These are phyloP conservation scores for Periophthalmodon schlosseri DNA, from an alignment of 2,113 vertebrate genomes.

Conservation along the genomic window DNA sequence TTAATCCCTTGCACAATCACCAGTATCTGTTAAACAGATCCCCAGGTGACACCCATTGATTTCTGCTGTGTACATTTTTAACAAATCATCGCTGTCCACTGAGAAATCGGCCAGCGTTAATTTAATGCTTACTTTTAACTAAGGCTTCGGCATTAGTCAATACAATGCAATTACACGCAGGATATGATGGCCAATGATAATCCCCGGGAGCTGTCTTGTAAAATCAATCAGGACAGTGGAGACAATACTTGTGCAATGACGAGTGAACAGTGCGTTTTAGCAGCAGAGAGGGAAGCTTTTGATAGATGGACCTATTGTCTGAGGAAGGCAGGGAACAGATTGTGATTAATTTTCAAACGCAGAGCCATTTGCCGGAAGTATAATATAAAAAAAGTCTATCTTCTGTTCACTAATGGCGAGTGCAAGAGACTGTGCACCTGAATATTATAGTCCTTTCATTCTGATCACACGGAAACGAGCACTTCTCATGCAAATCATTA, in stretches of 20 bases:
- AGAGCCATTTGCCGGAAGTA: constrained; percentile 56
- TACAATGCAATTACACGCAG: constrained; percentile 50
- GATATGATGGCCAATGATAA: constrained; percentile 56
- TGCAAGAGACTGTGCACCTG: constrained; percentile 21
- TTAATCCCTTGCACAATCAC: not conserved
- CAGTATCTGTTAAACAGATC: constrained; percentile 2
- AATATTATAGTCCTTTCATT: constrained; percentile 65
- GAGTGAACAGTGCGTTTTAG: constrained; percentile 43
- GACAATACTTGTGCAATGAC: constrained; percentile 52
- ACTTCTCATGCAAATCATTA: constrained; percentile 69
- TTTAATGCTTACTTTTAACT: constrained; percentile 25
- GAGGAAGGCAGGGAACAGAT: constrained; percentile 67
- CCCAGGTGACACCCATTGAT: constrained; percentile 27
- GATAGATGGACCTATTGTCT: constrained; percentile 72
- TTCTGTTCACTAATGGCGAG: constrained; percentile 46
- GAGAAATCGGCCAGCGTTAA: constrained; percentile 17
- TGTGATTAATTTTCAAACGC: constrained; percentile 75
- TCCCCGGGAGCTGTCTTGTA: constrained; percentile 52
- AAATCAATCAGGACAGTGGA: constrained; percentile 66
- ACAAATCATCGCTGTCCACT: constrained; percentile 11
- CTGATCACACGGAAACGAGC: constrained; percentile 29
- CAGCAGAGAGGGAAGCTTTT: constrained; percentile 56
- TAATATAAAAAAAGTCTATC: constrained; percentile 44
- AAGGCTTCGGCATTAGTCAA: constrained; percentile 31
- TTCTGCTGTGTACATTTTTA: constrained; percentile 7